Evolutionary conservation across 2,888 invertebrate genomes (phyloP), one percentile per base, ranked within the genome.

Genomic region (Pristionchus maxplancki): DNA sequence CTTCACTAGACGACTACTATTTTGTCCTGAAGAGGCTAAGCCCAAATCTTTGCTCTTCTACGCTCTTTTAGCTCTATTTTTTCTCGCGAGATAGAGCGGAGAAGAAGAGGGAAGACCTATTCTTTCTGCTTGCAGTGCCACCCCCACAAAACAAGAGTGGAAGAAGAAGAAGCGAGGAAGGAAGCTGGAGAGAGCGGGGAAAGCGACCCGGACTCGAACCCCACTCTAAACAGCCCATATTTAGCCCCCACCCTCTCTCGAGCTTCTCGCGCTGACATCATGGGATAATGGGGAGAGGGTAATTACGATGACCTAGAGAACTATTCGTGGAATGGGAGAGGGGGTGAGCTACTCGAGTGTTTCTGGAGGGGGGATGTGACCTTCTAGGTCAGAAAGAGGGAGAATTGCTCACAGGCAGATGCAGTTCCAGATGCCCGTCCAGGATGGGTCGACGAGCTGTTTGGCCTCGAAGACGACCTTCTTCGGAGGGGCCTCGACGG

Each of bases 381-480:
- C 58, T 58, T 58, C n/a, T 58, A 58, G 58, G 64, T 64, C 64
- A 28, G 15, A 34, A 67, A 34, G 8, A 67, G 67, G 24, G 15
- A 0, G 31, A 67, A 78, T 24, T 24, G 28, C 85, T 53, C 89
- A 91, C 90, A 94, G 93, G 89, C 94, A 94, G 24, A 94, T 88
- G 89, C 94, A 94, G 71, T 71, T 58, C 28, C 93, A 89, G 86
- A 94, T 89, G 15, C 93, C 93, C 44, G 94, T 94, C 48, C 91
- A 90, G 67, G 91, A 91, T 40, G 93, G 92, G 28, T 91, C 92
- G 34, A 94, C 90, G 83, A 94, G 91, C 74, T 91, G 92, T 58
- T 93, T 93, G 15, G 93, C 90, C 78, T 94, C 93, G 24, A 93
- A 90, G 74, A 94, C 89, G 15, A 93, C 92, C 82, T 92, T 92